Base-by-base conservation (phyloP, 2,113 vertebrate genomes). In the Rhadina sibilatrix region DNA sequence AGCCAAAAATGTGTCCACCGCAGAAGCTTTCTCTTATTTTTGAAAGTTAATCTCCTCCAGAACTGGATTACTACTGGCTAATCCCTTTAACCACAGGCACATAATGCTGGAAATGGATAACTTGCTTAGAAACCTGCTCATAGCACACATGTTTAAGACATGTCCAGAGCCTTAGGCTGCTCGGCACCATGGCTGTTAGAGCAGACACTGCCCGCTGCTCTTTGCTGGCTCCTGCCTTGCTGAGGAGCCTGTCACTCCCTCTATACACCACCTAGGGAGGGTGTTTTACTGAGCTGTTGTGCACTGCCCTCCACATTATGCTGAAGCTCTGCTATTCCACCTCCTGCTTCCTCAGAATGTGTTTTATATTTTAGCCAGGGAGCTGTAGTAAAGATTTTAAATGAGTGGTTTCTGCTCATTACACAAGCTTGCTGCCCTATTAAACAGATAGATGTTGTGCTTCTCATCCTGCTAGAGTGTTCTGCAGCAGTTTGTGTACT, bases 1-100 rank as follows among this genome's bases (percentile, higher is more conserved):
- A 94, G 91, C 75, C 94, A 95, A 93, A 96, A 96, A 82, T 76
- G 65, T 31, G 54, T 94, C 82, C 61, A 31, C 83, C 8, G 16
- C 81, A 95, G 78, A 94, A 92, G 78, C 89, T 90, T 86, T 83
- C 78, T 53, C 79, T 83, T 88, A 72, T 83, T 95, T 93, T 83
- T 78, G 78, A 74, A 93, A 95, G 47, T 75, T 88, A 90, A 94
- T 94, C 92, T 96, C 82, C 84, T 88, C 84, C 92, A 94, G 87
- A 95, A 83, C 92, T 88, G 81, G 76, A 96, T 97, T 97, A 93
- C 66, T 31, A 88, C 82, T 42, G n/a, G 47, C 79, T 96, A 95
- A 97, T 97, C 93, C 78, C 81, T 93, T 93, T 97, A 95, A 96
- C 93, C 78, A 89, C 78, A 88, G 66, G 72, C 91, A 87, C 66